phyloP scores from a whole-genome alignment of 35 echinoderm and acorn worm genomes.

The Chiridota heheva region DNA sequence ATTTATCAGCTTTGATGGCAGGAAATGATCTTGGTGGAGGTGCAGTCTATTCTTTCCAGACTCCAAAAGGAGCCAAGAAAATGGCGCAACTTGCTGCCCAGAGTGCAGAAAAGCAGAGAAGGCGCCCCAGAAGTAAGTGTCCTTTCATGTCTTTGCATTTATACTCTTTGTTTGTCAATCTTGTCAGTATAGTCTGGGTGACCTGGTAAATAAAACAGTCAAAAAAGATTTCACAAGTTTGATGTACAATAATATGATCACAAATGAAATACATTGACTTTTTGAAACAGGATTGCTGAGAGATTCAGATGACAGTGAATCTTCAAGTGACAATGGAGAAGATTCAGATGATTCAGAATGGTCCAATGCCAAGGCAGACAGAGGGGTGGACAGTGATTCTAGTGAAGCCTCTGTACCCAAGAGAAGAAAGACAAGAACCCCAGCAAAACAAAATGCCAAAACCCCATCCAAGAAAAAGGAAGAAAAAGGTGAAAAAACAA shows the following conservation, averaged over 20 bases:
- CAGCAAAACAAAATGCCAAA: too few species aligned
- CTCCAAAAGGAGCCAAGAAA: constrained; percentile 65
- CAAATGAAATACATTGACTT: not conserved
- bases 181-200: not conserved
- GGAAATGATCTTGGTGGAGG: constrained; percentile 55
- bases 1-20: constrained; percentile 56
- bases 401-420: too few species aligned
- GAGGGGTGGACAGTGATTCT: not conserved
- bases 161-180: not conserved
- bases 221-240: not conserved
- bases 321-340: not conserved
- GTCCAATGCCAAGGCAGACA: not conserved
- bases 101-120: constrained; percentile 38
- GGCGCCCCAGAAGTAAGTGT: constrained; percentile 3
- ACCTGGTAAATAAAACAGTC: not conserved
- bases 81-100: constrained; percentile 77
- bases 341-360: not conserved
- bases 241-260: not conserved
- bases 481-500: too few species aligned
- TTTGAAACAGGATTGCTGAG: constrained; percentile 30
- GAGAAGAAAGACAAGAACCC: too few species aligned
- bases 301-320: constrained; percentile 55
- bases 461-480: too few species aligned
- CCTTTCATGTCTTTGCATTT: not conserved
- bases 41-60: constrained; percentile 81